A percentile compares a stretch with the other conserved stretches of the same genome.
These are phyloP conservation scores for Novumbra hubbsi DNA, from an alignment of 2,797 vertebrate genomes.

Conservation along the genomic window DNA sequence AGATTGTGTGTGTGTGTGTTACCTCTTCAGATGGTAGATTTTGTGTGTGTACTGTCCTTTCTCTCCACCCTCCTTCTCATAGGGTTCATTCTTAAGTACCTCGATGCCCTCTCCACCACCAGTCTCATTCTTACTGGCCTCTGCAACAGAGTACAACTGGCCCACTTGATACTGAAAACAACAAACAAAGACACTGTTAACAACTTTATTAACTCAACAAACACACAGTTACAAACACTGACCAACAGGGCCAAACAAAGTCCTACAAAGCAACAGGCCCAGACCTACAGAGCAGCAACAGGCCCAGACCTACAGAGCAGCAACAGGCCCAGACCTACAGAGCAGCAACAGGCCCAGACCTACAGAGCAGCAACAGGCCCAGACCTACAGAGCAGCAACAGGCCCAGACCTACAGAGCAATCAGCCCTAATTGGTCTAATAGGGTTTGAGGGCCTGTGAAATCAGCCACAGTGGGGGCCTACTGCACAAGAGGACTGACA, in stretches of 20 bases:
- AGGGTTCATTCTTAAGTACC: conserved; percentile 92
- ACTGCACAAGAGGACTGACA: background rate
- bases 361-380: conserved; percentile 1
- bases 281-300: too few relatives aligned
- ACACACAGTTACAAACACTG: too few relatives aligned
- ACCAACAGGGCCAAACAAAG: too few relatives aligned
- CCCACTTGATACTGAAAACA: conserved; percentile 89
- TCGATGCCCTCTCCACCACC: conserved; percentile 94
- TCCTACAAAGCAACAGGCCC: background rate
- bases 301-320: conserved; percentile 1
- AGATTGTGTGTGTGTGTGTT: background rate
- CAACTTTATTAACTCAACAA: background rate
- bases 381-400: background rate
- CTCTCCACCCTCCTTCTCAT: conserved; percentile 86
- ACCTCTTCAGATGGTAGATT: conserved; percentile 84
- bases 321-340: background rate
- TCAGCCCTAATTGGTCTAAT: background rate
- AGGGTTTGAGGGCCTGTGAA: conserved; percentile 7
- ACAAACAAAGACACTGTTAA: background rate
- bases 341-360: background rate
- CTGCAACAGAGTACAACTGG: conserved; percentile 92
- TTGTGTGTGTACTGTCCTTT: conserved; percentile 95
- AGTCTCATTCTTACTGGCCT: conserved; percentile 97
- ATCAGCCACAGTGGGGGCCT: background rate
- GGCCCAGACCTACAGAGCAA: background rate